A percentile compares a stretch with the other conserved stretches of the same genome.
Conservation (phyloP, 2,888 invertebrate genomes). For the Cryptocephalus moraei region DNA sequence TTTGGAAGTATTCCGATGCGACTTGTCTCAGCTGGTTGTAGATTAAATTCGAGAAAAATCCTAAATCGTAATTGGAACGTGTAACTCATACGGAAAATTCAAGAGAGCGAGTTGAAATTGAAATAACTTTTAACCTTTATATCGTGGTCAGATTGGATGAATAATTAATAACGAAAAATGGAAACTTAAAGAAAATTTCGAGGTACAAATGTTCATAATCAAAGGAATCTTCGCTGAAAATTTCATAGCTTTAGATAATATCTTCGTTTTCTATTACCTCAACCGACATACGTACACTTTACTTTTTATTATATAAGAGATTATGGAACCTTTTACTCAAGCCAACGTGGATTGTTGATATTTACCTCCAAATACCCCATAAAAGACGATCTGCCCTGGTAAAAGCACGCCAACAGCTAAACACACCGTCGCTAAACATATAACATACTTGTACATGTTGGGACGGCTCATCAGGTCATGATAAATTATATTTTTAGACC, state of each 20-base stretch:
- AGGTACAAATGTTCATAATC: no score
- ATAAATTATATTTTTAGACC: constrained; percentile 16
- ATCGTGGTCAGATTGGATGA: no score
- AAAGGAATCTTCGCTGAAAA: no score
- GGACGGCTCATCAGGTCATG: constrained; percentile 13
- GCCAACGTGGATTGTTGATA: neutral
- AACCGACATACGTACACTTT: no score
- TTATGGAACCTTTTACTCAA: no score
- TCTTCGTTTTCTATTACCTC: no score
- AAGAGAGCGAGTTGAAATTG: neutral
- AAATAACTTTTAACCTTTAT: no score
- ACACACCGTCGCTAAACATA: constrained; percentile 11
- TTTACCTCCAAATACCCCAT: constrained; percentile 22
- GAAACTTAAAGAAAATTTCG: no score
- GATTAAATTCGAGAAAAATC: constrained; percentile 17
- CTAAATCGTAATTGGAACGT: no score
- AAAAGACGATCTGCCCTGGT: constrained; percentile 13
- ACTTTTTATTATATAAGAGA: no score
- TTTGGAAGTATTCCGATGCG: constrained; percentile 15
- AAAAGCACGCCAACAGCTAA: constrained; percentile 15
- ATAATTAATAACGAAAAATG: no score
- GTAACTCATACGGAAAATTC: neutral
- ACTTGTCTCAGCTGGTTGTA: constrained; percentile 15
- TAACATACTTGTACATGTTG: constrained; percentile 13
- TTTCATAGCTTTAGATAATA: no score